Evolutionary conservation across 2,797 vertebrate genomes (phyloP), one percentile per base, ranked within the genome.

Genomic region (Atherinosoma microstoma): DNA sequence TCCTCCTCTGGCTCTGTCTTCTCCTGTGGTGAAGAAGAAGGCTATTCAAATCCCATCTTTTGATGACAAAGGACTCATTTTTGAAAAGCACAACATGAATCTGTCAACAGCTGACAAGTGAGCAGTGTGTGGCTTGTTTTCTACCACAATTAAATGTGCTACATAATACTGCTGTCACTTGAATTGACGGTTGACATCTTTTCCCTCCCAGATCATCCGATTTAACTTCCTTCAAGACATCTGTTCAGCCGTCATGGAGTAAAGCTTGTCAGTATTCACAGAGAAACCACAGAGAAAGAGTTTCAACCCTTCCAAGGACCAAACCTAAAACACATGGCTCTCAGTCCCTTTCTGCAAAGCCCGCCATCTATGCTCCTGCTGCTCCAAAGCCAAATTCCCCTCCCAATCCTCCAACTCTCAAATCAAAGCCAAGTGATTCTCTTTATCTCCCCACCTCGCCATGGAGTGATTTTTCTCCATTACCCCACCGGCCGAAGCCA

Each of bases 11-110:
- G 68, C 90, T 9, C 92, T 94, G n/a, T 91, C 93, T 2, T 92
- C 95, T 53, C 93, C 95, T 13, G 73, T 95, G 67, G 84, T 94
- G 82, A 92, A 81, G 69, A 95, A 93, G 88, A 94, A 90, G 84
- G 86, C 84, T 11, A 94, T 95, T 75, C 87, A 92, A 32, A 93
- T 95, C 73, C 84, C 91, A 0, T 93, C 95, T 34, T 95, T 94
- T 79, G 87, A 88, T 68, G 79, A 89, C 61, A 90, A 65, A 63
- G 91, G 82, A 34, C 67, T 88, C 29, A 22, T 83, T 56, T 80
- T 69, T 68, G 88, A 86, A 24, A 85, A 63, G 42, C 35, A 62
- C n/a, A 22, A 63, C 61, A 22, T 53, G 57, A 69, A 77, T 59
- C 78, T 71, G 51, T 64, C 58, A 47, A 68, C 70, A 57, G 12